Conservation (phyloP, 2,888 invertebrate species). For the Leptinotarsa rubiginosa region DNA sequence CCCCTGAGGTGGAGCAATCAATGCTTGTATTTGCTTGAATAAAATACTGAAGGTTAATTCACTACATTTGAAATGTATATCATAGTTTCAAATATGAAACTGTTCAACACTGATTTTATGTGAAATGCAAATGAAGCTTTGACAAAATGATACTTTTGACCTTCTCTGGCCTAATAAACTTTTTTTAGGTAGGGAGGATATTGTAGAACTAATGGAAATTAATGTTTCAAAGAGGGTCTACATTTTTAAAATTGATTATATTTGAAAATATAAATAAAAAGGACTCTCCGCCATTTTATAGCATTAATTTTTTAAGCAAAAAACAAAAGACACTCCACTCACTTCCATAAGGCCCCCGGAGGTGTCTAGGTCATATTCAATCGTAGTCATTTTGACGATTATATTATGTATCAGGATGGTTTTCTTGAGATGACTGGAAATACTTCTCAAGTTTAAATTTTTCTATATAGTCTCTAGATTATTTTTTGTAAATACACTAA, state of each 20-base stretch:
- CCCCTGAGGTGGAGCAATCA: constrained; percentile 89
- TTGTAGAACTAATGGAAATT: not conserved
- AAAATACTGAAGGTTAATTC: not conserved
- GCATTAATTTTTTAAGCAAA: constrained; percentile 45
- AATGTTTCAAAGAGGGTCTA: not conserved
- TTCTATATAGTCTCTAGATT: constrained; percentile 35
- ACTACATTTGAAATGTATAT: not conserved
- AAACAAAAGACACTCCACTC: constrained; percentile 63
- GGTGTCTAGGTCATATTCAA: constrained; percentile 82
- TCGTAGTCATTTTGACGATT: constrained; percentile 69
- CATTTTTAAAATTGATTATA: not conserved
- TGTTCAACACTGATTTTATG: not conserved
- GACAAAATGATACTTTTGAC: not conserved
- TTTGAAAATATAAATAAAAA: constrained; percentile 20
- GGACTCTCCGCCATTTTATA: constrained; percentile 53
- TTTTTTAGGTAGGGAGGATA: not conserved
- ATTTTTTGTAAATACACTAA: constrained; percentile 31
- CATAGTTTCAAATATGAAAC: not conserved
- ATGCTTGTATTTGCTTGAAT: constrained; percentile 84
- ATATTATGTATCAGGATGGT: not conserved
- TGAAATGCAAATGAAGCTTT: not conserved
- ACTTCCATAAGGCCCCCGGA: constrained; percentile 91
- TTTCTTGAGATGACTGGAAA: constrained; percentile 13
- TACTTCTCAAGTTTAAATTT: constrained; percentile 17
- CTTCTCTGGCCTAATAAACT: constrained; percentile 1